Base-by-base conservation (phyloP, 1,140 invertebrate genomes). In the Cydia splendana region DNA sequence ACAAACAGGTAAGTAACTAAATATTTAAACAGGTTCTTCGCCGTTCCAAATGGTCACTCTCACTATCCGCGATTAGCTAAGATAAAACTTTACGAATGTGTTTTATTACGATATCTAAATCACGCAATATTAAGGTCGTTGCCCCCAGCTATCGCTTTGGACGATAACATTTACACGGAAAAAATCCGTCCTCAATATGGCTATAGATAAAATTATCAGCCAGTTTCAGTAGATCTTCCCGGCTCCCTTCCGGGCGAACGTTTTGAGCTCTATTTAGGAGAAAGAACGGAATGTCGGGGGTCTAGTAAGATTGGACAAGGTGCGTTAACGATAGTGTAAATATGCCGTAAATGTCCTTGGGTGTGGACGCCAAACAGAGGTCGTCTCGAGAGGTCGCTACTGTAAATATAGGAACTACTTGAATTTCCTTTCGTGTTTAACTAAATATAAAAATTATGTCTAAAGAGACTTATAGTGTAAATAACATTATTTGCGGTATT, bases 161-260 rank as follows among this genome's bases (percentile, higher is more conserved):
- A 82, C 83, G 91, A 91, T 92, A 90, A 87, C 84, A 83, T 85
- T 84, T 83, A 85, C 78, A 90, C 87, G 89, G 88, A 91, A 92
- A 85, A 91, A 90, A 91, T 84, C 86, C 86, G 86, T 88, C 80
- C 75, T 88, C 81, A 80, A 80, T 69, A 69, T 71, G 67, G 67
- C 67, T 76, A 78, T 75, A 86, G 87, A 91, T 91, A 87, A 87
- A 83, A 69, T 75, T 74, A 80, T 57, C 69, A 77, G 76, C 81
- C 87, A 84, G 86, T 81, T 76, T 82, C 75, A 79, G 18, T 65
- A 80, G 84, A 84, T 51, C 84, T 79, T 73, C 75, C 28, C 75
- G 77, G 69, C 76, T 78, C 77, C 76, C 73, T 65, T 51, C 65
- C 28, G 34, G 38, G 76, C 18, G 18, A 45, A 28, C 10, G n/a